Base-by-base conservation (phyloP, 2,888 invertebrate species). In the Orthonevra nobilis region DNA sequence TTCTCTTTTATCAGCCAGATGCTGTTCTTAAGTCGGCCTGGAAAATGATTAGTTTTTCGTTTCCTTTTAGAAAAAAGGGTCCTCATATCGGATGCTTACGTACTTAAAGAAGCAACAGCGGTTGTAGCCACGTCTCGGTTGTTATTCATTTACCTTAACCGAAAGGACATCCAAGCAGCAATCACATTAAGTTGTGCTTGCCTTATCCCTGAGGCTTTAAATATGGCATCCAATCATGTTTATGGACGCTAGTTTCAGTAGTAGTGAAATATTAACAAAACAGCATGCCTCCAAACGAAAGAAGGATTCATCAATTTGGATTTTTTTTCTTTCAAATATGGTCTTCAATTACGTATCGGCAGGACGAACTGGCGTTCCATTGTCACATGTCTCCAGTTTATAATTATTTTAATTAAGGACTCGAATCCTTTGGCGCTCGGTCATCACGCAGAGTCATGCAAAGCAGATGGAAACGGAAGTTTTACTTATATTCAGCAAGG, bases 261-360 rank as follows among this genome's bases (percentile, higher is more conserved):
- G n/a, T 54, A n/a, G n/a, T n/a, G 36, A 68, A 68, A 56, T 68
- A 58, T 58, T 68, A 40, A 58, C 48, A 56, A 32, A 32, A 38
- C 10, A 12, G 10, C 52, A 52, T 26, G 42, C 42, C 64, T 64
- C 15, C 10, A 20, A 46, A 60, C 34, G 26, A 15, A n/a, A 30
- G 56, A 56, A 28, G 20, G 28, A 32, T 44, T 15, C 44, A 32
- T 44, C 34, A 44, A 60, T 60, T 34, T 42, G 32, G 44, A 32
- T n/a, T n/a, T n/a, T n/a, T n/a, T n/a, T n/a, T n/a, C n/a, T n/a
- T n/a, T n/a, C n/a, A n/a, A n/a, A n/a, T n/a, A n/a, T n/a, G n/a
- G n/a, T n/a, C n/a, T n/a, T n/a, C n/a, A n/a, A n/a, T n/a, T n/a
- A n/a, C n/a, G n/a, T n/a, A n/a, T n/a, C n/a, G n/a, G n/a, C n/a